Evolutionary conservation across 2,888 invertebrate genomes (phyloP).

Genomic region (Lissonota sp.): DNA sequence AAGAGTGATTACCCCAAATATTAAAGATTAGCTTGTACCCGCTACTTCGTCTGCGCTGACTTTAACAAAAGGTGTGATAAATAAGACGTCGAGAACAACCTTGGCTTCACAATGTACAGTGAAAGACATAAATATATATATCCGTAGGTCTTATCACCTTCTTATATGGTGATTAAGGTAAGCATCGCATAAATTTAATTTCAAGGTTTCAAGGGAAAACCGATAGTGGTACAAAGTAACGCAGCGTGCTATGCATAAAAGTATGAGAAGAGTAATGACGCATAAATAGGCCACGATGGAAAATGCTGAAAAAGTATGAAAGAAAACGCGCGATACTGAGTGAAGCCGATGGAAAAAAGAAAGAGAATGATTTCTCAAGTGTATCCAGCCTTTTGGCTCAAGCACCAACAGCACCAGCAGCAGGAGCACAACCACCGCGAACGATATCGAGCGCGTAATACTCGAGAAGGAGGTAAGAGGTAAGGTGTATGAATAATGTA

Average conservation of each 20-base stretch:
- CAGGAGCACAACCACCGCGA: slow-evolving; percentile 41
- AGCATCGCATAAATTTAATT: neutral
- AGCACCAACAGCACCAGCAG: neutral
- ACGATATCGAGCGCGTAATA: slow-evolving; percentile 69
- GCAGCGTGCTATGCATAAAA: neutral
- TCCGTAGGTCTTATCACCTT: neutral
- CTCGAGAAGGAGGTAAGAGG: slow-evolving; percentile 68
- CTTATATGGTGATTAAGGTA: neutral
- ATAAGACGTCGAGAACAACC: too few species aligned
- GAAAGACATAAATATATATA: neutral
- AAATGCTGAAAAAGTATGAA: slow-evolving; percentile 1
- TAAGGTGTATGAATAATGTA: slow-evolving; percentile 74
- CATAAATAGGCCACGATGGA: neutral
- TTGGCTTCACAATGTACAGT: too few species aligned
- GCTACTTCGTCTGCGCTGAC: too few species aligned
- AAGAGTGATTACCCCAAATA: too few species aligned
- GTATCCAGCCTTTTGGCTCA: slow-evolving; percentile 19
- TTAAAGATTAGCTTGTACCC: too few species aligned
- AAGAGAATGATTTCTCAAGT: slow-evolving; percentile 40
- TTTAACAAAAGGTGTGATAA: too few species aligned
- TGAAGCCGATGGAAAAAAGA: neutral
- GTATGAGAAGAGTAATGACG: neutral
- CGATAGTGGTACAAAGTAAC: neutral
- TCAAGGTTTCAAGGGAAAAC: neutral
- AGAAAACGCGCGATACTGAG: neutral